These are phyloP conservation scores for Lycophotia porphyrea DNA, from an alignment of 2,888 invertebrate genomes.

Conservation along the genomic window DNA sequence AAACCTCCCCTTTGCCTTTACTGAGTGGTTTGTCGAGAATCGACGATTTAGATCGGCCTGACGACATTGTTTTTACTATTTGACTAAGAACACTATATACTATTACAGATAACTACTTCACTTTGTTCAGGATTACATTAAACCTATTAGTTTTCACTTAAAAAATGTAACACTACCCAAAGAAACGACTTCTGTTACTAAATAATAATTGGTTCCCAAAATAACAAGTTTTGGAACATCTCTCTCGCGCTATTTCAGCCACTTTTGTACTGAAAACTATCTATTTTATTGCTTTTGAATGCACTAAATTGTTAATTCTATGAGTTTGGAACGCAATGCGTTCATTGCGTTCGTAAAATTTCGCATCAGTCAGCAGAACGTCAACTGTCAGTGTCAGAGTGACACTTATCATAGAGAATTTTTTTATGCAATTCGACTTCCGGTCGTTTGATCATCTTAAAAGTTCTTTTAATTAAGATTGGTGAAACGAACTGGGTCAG, in stretches of 20 bases:
- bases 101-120: background rate
- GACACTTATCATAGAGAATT: background rate
- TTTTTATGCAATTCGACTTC: background rate
- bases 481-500: background rate
- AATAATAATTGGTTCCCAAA: background rate
- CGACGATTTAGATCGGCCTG: constrained; percentile 92
- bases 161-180: constrained; percentile 21
- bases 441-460: background rate
- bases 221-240: constrained; percentile 1
- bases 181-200: constrained; percentile 10
- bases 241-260: constrained; percentile 1
- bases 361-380: background rate
- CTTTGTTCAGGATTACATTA: constrained; percentile 3
- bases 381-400: constrained; percentile 7
- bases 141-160: constrained; percentile 8
- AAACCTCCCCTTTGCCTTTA: constrained; percentile 97
- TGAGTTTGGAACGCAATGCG: background rate
- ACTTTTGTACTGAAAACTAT: background rate
- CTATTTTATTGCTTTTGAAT: background rate
- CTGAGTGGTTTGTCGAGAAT: constrained; percentile 97
- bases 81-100: background rate
- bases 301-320: background rate
- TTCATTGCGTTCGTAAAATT: background rate
- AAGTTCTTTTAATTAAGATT: background rate
- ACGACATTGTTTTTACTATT: constrained; percentile 78